These are phyloP conservation scores for Drosophila obscura DNA, from an alignment of 1,140 invertebrate genomes.

Conservation along the genomic window DNA sequence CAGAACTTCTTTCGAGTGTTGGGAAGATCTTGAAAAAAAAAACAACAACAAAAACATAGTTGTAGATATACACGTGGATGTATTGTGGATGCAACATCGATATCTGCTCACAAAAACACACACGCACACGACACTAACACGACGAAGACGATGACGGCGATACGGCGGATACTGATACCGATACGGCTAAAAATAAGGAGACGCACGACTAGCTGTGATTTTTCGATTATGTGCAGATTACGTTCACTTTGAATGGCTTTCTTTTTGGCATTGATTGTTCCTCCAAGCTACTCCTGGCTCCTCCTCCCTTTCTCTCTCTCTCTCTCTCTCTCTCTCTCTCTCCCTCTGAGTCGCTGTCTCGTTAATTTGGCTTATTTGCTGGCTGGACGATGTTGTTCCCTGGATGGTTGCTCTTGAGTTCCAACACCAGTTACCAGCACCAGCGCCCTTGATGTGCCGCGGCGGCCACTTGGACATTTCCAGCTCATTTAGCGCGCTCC, in stretches of 20 bases:
- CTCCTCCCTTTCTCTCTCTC: too few relatives aligned
- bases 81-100: slow-evolving; percentile 8
- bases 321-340: background rate
- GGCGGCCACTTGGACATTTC: slow-evolving; percentile 56
- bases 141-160: slow-evolving; percentile 31
- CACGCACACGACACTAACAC: slow-evolving; percentile 14
- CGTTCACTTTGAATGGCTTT: slow-evolving; percentile 41
- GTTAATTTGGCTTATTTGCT: slow-evolving; percentile 48
- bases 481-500: slow-evolving; percentile 62
- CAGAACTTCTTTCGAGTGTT: slow-evolving; percentile 38
- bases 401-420: too few relatives aligned
- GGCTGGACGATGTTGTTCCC: too few relatives aligned
- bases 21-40: slow-evolving; percentile 4
- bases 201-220: slow-evolving; percentile 12
- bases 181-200: slow-evolving; percentile 1
- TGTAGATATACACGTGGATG: slow-evolving; percentile 19
- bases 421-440: slow-evolving; percentile 7
- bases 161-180: slow-evolving; percentile 19
- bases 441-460: slow-evolving; percentile 15
- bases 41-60: slow-evolving; percentile 36
- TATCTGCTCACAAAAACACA: slow-evolving; percentile 9
- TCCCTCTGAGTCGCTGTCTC: slow-evolving; percentile 24
- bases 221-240: slow-evolving; percentile 47
- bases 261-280: slow-evolving; percentile 27
- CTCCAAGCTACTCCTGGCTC: slow-evolving; percentile 5